Conservation (phyloP, 2,113 vertebrate genomes). For the Colistium nudipinnis region DNA sequence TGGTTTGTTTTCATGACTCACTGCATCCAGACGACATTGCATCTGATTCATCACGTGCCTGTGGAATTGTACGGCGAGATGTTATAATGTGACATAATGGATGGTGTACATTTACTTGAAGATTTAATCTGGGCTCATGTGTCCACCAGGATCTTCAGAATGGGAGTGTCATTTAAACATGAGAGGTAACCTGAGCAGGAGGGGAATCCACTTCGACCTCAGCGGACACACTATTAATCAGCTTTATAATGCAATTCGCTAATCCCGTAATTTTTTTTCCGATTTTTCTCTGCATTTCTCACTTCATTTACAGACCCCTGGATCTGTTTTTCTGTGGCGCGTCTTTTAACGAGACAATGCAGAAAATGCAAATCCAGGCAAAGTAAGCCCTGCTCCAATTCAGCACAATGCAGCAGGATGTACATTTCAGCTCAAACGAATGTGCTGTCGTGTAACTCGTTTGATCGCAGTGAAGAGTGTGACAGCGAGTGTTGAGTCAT, state of each 20-base stretch:
- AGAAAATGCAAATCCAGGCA: neutral
- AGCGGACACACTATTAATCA: conserved; percentile 21
- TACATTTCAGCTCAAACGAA: conserved; percentile 10
- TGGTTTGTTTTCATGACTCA: conserved; percentile 63
- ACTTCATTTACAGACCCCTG: neutral
- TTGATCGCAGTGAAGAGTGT: conserved; percentile 13
- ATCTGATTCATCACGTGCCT: conserved; percentile 41
- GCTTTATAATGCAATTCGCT: neutral
- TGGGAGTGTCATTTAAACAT: conserved; percentile 30
- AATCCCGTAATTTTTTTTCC: no score
- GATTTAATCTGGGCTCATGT: conserved; percentile 31
- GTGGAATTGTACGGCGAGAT: conserved; percentile 22
- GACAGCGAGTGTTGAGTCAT: conserved; percentile 54
- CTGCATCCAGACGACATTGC: conserved; percentile 20
- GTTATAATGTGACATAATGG: neutral
- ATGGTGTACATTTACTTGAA: conserved; percentile 23
- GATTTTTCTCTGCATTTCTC: neutral
- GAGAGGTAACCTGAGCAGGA: conserved; percentile 5
- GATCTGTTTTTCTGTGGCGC: neutral
- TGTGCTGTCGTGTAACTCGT: conserved; percentile 39
- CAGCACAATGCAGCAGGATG: conserved; percentile 12
- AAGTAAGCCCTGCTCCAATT: neutral
- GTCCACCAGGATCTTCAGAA: conserved; percentile 11
- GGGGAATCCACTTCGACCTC: conserved; percentile 1
- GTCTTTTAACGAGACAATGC: neutral